Evolutionary conservation across 1,140 invertebrate species (phyloP).

Genomic region (Papilio polytes): DNA sequence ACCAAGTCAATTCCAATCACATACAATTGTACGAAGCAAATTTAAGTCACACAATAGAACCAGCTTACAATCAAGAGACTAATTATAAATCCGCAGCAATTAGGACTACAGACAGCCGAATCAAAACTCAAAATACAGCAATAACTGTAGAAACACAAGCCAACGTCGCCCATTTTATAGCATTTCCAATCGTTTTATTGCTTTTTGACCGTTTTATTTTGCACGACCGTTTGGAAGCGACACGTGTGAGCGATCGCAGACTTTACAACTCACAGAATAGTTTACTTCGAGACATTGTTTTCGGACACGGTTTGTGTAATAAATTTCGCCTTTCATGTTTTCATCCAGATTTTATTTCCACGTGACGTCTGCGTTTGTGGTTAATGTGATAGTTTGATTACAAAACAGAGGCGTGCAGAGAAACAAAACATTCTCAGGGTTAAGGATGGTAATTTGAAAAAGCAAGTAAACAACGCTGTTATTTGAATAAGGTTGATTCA

Average conservation of each 20-base stretch:
- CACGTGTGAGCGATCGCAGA: constrained; percentile 11
- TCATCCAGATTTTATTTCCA: background rate
- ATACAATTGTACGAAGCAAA: background rate
- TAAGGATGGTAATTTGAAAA: background rate
- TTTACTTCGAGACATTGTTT: background rate
- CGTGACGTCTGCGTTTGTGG: background rate
- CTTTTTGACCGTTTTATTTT: constrained; percentile 3
- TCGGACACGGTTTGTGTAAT: background rate
- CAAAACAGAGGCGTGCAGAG: background rate
- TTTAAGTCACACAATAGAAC: background rate
- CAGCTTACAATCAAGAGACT: background rate
- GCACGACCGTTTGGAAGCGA: background rate
- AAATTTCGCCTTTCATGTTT: constrained; percentile 18
- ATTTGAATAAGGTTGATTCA: too few species aligned
- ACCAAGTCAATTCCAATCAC: background rate
- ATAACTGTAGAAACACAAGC: background rate
- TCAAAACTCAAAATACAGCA: constrained; percentile 19
- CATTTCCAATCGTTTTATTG: constrained; percentile 19
- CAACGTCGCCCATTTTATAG: background rate
- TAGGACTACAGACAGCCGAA: constrained; percentile 4
- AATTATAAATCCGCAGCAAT: constrained; percentile 16
- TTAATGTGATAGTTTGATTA: background rate
- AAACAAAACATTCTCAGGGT: background rate
- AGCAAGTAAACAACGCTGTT: background rate
- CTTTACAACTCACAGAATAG: background rate